Evolutionary conservation across 2,888 invertebrate species (phyloP), one percentile per base, ranked within the genome.

Genomic region (Hanleya hanleyi): DNA sequence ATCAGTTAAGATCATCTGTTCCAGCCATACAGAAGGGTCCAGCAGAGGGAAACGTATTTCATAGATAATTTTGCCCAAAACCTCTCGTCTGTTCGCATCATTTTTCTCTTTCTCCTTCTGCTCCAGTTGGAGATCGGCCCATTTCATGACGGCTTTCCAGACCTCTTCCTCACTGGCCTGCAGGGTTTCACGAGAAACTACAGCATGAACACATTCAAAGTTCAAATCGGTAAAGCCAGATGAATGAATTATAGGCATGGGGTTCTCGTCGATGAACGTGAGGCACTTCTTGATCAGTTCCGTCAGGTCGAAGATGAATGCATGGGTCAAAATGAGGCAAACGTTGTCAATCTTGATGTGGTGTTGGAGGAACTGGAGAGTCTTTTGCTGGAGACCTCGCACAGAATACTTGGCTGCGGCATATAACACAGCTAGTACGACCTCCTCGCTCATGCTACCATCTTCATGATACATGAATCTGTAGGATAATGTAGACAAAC

Each of bases 381-480:
- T 95, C 73, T 93, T 92, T 77, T 93, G 93, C 1, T 94, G 94
- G 67, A 96, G 91, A 29, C 93, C 94, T 6, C 93, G 92, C 82
- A 95, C 94, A 62, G 95, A 91, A 86, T 95, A 94, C 85, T 94
- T 94, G 86, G 95, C 94, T 32, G 95, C 95, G 1, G 94, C 94
- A 78, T 94, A 94, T 35, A 96, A 92, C 0, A 95, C 93, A 49
- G 93, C 92, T 33, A 95, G 92, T 6, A 95, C 94, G 0, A 94
- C 94, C 18, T 91, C 91, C 12, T 71, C 74, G n/a, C 70, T 74
- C 2, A 95, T 92, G 67, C 92, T 91, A 15, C 93, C 92, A 2
- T 93, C 92, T 77, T 94, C 93, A 67, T 93, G 93, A 87, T 94
- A 94, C 57, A 81, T 70, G 70, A 73, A 82, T 65, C 69, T n/a